Conservation (phyloP, 2,113 vertebrate species). For the Lasiurus borealis region DNA sequence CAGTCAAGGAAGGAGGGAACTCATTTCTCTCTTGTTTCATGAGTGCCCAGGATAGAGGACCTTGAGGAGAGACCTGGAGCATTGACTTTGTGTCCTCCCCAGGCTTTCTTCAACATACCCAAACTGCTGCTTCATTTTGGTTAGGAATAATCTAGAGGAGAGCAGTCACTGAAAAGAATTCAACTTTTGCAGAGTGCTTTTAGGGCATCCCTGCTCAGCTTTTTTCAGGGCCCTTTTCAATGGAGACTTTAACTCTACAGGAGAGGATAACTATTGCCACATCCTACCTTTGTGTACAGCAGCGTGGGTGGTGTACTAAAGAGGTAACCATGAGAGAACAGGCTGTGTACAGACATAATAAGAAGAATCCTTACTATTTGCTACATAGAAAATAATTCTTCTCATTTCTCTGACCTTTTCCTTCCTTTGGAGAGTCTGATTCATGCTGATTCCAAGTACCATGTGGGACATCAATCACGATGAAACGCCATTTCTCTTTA, state of each 20-base stretch:
- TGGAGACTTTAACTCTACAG: neutral
- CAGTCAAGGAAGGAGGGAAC: neutral
- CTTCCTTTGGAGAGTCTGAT: neutral
- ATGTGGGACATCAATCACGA: rapidly evolving
- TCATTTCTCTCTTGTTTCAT: neutral
- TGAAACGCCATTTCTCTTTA: neutral
- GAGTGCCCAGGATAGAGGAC: neutral
- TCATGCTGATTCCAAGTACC: neutral
- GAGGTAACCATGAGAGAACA: neutral
- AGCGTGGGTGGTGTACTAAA: neutral
- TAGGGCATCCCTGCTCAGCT: neutral
- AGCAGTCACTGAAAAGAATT: neutral
- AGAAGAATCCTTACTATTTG: neutral
- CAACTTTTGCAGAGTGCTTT: neutral
- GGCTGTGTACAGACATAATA: neutral
- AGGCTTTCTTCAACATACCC: neutral
- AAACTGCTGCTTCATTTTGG: neutral
- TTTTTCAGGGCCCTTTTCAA: neutral
- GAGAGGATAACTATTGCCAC: rapidly evolving
- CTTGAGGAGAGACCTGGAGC: neutral
- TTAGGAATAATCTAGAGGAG: neutral
- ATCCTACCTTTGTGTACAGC: too few relatives aligned
- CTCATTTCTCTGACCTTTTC: neutral
- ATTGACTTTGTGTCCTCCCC: too few relatives aligned
- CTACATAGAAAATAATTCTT: neutral